phyloP scores from a whole-genome alignment of 2,888 invertebrate genomes.

The Drosophila neonasuta region DNA sequence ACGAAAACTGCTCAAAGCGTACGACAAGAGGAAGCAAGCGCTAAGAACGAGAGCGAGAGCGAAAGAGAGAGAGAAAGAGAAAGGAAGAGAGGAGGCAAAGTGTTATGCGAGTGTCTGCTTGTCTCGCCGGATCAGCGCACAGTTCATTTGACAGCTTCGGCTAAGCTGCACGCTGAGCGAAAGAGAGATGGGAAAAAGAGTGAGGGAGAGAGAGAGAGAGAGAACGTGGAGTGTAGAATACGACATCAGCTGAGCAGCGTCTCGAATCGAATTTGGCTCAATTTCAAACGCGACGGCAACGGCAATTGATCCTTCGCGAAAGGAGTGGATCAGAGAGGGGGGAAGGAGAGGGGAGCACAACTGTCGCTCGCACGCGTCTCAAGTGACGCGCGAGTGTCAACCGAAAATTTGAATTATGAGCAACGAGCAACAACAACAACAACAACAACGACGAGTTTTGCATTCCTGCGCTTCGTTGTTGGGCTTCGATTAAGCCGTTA shows the following conservation, averaged over 20 bases:
- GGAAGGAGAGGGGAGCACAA: slow-evolving; percentile 32
- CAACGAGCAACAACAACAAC: slow-evolving; percentile 15
- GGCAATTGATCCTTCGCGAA: slow-evolving; percentile 16
- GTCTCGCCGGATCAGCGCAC: slow-evolving; percentile 63
- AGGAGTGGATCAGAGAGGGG: not conserved
- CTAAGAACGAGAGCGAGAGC: not conserved
- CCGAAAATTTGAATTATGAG: slow-evolving; percentile 42
- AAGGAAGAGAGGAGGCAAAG: slow-evolving; percentile 33
- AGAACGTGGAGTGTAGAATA: not conserved
- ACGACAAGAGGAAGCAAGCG: slow-evolving; percentile 10
- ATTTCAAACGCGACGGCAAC: slow-evolving; percentile 65
- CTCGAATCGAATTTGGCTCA: slow-evolving; percentile 60
- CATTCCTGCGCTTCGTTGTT: slow-evolving; percentile 30
- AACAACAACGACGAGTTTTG: slow-evolving; percentile 11
- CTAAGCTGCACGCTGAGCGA: slow-evolving; percentile 23
- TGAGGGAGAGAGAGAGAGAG: not conserved
- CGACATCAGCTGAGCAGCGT: slow-evolving; percentile 45
- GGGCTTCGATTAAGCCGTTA: slow-evolving; percentile 57
- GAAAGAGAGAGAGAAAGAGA: slow-evolving; percentile 23
- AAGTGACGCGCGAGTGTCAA: slow-evolving; percentile 78
- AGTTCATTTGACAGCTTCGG: slow-evolving; percentile 62
- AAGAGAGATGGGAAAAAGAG: not conserved
- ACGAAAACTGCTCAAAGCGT: slow-evolving; percentile 29
- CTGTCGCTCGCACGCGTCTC: slow-evolving; percentile 81
- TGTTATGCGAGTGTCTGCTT: slow-evolving; percentile 64